A percentile compares a stretch with the other conserved stretches of the same genome.
Evolutionary conservation across 2,113 vertebrate genomes (phyloP).

Genomic region (Oncorhynchus masou): DNA sequence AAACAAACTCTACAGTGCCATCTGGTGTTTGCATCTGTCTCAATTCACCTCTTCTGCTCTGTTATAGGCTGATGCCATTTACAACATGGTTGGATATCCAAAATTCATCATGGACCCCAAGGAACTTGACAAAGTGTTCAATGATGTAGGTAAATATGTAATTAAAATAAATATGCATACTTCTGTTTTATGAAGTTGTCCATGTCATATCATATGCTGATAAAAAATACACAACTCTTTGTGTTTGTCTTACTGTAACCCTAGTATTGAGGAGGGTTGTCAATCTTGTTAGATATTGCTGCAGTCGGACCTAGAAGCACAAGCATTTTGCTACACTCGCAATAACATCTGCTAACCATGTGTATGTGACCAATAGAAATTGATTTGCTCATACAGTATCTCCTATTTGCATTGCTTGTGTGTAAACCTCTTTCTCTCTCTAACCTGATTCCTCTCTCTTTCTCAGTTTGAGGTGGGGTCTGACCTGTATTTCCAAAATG

Average conservation of each 20-base stretch:
- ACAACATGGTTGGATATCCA: conserved; percentile 97
- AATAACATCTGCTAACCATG: too few relatives aligned
- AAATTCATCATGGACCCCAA: conserved; percentile 95
- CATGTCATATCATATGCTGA: too few relatives aligned
- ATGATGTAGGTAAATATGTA: conserved; percentile 80
- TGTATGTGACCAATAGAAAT: too few relatives aligned
- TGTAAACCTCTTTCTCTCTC: not conserved
- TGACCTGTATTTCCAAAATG: conserved; percentile 92
- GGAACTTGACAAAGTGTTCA: conserved; percentile 95
- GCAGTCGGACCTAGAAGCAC: too few relatives aligned
- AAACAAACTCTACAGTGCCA: conserved; percentile 48
- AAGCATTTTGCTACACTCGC: too few relatives aligned
- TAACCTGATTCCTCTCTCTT: conserved; percentile 7
- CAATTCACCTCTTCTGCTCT: not conserved
- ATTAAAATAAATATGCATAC: not conserved
- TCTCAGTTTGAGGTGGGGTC: conserved; percentile 83
- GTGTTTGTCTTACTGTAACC: too few relatives aligned
- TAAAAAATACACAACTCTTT: too few relatives aligned
- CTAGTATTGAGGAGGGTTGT: too few relatives aligned
- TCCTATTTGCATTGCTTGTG: not conserved
- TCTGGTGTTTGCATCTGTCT: conserved; percentile 50
- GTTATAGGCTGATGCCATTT: conserved; percentile 89
- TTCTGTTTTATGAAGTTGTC: too few relatives aligned
- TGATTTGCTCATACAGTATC: too few relatives aligned
- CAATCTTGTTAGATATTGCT: too few relatives aligned